phyloP scores from a whole-genome alignment of 2,888 invertebrate genomes.

The Dryobotodes eremita region DNA sequence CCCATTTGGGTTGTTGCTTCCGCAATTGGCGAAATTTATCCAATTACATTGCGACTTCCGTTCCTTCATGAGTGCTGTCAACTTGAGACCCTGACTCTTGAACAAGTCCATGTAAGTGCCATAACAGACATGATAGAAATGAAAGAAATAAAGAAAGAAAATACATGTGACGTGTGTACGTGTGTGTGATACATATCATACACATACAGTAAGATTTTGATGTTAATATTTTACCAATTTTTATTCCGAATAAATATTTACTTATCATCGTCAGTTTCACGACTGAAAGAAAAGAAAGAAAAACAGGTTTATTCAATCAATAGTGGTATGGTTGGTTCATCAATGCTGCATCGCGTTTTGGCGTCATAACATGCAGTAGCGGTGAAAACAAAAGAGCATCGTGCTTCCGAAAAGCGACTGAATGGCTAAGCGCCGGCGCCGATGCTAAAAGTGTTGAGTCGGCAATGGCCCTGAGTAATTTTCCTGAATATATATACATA shows the following conservation, averaged over 20 bases:
- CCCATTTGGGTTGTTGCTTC: background rate
- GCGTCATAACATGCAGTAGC: too few relatives aligned
- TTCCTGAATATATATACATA: background rate
- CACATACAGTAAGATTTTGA: background rate
- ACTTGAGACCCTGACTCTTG: conserved; percentile 1
- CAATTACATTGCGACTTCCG: conserved; percentile 38
- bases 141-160: too few relatives aligned
- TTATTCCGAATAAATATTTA: background rate
- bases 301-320: too few relatives aligned
- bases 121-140: too few relatives aligned
- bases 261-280: background rate
- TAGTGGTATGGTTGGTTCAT: background rate
- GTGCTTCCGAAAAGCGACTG: too few relatives aligned
- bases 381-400: too few relatives aligned
- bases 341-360: background rate
- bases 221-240: background rate
- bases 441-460: background rate
- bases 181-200: background rate
- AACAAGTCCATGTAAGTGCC: background rate
- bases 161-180: too few relatives aligned
- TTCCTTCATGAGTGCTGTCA: background rate
- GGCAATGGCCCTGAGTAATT: background rate
- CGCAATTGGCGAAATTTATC: conserved; percentile 29
- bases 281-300: background rate
- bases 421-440: background rate